These are phyloP conservation scores for Diachasma alloeum DNA, from an alignment of 1,140 invertebrate genomes.

Conservation along the genomic window DNA sequence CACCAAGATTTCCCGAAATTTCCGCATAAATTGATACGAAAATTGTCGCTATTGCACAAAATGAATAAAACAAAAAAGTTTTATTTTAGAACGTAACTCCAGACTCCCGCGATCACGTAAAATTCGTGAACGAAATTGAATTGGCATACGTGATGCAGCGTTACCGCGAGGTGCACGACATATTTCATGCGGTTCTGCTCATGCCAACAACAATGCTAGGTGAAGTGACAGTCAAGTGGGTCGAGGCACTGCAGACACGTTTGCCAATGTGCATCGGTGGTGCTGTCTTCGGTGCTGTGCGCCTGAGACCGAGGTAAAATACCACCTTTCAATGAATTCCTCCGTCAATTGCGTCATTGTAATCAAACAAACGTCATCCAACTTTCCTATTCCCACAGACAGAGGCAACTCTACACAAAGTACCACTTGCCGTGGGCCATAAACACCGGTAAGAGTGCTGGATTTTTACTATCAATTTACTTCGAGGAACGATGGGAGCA, in stretches of 20 bases:
- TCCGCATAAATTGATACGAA: no score
- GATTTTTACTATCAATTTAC: conserved; percentile 84
- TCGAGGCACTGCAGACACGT: conserved; percentile 91
- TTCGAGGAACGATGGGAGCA: conserved; percentile 96
- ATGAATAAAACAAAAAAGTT: no score
- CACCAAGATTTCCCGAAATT: no score
- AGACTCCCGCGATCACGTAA: conserved; percentile 86
- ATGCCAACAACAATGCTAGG: conserved; percentile 98
- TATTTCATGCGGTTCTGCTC: conserved; percentile 87
- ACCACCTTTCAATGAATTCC: not conserved
- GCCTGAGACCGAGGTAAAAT: conserved; percentile 80
- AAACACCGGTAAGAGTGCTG: conserved; percentile 77
- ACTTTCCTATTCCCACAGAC: conserved; percentile 67
- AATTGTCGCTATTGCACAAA: no score
- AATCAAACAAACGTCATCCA: not conserved
- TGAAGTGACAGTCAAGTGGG: conserved; percentile 96
- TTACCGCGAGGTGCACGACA: conserved; percentile 95
- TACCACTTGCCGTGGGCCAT: conserved; percentile 91
- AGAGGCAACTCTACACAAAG: conserved; percentile 80
- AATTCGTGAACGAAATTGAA: conserved; percentile 90
- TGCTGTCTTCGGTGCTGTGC: conserved; percentile 84
- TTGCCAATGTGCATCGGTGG: conserved; percentile 91
- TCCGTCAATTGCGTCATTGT: not conserved
- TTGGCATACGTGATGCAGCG: conserved; percentile 96
- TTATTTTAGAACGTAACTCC: conserved; percentile 84